These are phyloP conservation scores for Palaemon carinicauda DNA, from an alignment of 1,140 invertebrate genomes.

Conservation along the genomic window DNA sequence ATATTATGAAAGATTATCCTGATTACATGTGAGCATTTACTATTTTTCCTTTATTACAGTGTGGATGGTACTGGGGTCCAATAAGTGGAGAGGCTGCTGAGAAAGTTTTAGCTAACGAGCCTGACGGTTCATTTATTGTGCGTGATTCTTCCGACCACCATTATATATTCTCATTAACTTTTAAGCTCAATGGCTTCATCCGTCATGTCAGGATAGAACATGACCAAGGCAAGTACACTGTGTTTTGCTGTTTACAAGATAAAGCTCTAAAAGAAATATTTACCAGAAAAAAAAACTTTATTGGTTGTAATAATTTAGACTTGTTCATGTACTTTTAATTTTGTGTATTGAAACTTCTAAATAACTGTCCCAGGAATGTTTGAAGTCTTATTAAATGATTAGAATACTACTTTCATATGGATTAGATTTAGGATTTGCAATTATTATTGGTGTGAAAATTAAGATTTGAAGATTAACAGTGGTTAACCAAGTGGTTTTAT, in stretches of 20 bases:
- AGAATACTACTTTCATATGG: too few relatives aligned
- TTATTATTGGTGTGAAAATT: too few relatives aligned
- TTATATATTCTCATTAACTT: conserved; percentile 96
- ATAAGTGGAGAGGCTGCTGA: conserved; percentile 93
- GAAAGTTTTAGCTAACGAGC: conserved; percentile 90
- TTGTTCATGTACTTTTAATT: too few relatives aligned
- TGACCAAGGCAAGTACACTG: conserved; percentile 84
- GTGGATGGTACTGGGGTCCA: conserved; percentile 98
- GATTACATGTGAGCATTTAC: background rate
- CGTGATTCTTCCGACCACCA: conserved; percentile 95
- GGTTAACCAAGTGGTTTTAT: too few relatives aligned
- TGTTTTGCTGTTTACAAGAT: background rate
- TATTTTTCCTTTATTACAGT: conserved; percentile 71
- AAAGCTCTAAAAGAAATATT: too few relatives aligned
- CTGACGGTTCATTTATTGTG: conserved; percentile 92
- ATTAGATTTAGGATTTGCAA: too few relatives aligned
- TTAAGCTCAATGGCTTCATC: conserved; percentile 91
- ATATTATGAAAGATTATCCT: background rate
- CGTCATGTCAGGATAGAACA: conserved; percentile 96
- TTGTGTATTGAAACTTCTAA: too few relatives aligned
- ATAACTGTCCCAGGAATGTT: too few relatives aligned
- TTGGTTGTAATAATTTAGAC: too few relatives aligned
- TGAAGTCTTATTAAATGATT: too few relatives aligned
- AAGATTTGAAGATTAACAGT: too few relatives aligned
- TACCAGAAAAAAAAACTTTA: too few relatives aligned